phyloP scores from a whole-genome alignment of 2,888 invertebrate genomes.

The Agelastica alni region DNA sequence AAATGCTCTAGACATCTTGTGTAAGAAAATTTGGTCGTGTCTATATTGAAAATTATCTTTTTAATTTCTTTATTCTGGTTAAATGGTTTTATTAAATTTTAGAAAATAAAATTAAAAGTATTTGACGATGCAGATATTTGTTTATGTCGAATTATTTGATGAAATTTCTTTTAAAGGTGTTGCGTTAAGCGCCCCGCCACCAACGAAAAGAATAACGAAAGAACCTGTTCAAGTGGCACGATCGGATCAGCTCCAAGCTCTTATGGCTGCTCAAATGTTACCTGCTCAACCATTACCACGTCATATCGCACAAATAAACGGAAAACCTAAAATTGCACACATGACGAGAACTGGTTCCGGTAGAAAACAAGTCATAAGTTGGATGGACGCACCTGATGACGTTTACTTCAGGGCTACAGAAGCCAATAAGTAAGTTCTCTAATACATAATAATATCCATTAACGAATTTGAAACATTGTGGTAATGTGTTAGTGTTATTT shows the following conservation, averaged over 20 bases:
- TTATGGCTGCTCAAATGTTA: constrained; percentile 63
- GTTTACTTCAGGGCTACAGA: constrained; percentile 93
- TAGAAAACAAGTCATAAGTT: constrained; percentile 91
- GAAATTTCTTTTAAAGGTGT: constrained; percentile 47
- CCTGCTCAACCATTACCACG: constrained; percentile 65
- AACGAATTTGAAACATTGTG: too few relatives aligned
- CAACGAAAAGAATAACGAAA: constrained; percentile 82
- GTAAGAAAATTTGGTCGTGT: too few relatives aligned
- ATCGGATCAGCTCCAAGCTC: constrained; percentile 70
- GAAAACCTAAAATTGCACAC: constrained; percentile 79
- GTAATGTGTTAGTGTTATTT: too few relatives aligned
- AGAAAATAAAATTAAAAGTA: too few relatives aligned
- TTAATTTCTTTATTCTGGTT: too few relatives aligned
- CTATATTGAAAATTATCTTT: too few relatives aligned
- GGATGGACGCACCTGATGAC: constrained; percentile 98
- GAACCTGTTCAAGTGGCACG: constrained; percentile 72
- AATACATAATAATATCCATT: too few relatives aligned
- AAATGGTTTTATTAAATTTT: too few relatives aligned
- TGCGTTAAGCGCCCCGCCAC: constrained; percentile 60
- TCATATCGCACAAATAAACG: constrained; percentile 76
- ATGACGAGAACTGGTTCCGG: constrained; percentile 76
- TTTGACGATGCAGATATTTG: too few relatives aligned
- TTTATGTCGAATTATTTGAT: too few relatives aligned
- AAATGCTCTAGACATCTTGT: too few relatives aligned
- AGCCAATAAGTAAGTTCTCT: constrained; percentile 77